phyloP scores from a whole-genome alignment of 1,140 invertebrate genomes.

The Hestina assimilis region DNA sequence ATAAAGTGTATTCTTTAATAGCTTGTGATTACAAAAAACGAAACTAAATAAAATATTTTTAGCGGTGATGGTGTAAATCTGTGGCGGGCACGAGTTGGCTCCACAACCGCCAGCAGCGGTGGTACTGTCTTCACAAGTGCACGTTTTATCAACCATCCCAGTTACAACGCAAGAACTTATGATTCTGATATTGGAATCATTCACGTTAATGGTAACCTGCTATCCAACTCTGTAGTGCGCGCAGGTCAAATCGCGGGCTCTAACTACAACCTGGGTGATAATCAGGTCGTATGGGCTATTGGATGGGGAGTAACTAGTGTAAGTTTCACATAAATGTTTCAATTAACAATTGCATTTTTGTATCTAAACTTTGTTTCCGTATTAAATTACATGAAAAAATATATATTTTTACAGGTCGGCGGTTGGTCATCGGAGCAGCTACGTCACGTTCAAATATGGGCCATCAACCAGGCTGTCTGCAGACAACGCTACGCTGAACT shows the following conservation, averaged over 20 bases:
- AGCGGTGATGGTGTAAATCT: neutral
- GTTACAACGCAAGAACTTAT: neutral
- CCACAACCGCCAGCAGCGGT: conserved; percentile 22
- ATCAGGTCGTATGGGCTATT: conserved; percentile 32
- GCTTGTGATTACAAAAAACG: no score
- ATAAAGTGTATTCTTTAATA: no score
- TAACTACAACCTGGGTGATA: conserved; percentile 39
- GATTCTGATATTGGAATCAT: conserved; percentile 62
- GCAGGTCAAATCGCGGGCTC: neutral
- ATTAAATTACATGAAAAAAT: no score
- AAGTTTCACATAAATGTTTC: conserved; percentile 31
- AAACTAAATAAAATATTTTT: neutral
- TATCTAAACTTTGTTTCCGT: no score
- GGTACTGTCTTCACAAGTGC: conserved; percentile 11
- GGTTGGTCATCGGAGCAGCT: conserved; percentile 31
- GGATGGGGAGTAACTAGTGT: conserved; percentile 37
- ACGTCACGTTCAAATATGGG: no score
- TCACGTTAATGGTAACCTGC: conserved; percentile 46
- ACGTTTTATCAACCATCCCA: conserved; percentile 13
- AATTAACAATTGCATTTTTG: no score
- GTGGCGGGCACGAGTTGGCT: conserved; percentile 28
- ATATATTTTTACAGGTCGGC: conserved; percentile 17
- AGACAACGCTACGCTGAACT: conserved; percentile 36
- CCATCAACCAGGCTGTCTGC: conserved; percentile 32
- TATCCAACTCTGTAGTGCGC: conserved; percentile 28